Evolutionary conservation across 2,113 vertebrate genomes (phyloP), one percentile per base, ranked within the genome.

Genomic region (Gila orcuttii): DNA sequence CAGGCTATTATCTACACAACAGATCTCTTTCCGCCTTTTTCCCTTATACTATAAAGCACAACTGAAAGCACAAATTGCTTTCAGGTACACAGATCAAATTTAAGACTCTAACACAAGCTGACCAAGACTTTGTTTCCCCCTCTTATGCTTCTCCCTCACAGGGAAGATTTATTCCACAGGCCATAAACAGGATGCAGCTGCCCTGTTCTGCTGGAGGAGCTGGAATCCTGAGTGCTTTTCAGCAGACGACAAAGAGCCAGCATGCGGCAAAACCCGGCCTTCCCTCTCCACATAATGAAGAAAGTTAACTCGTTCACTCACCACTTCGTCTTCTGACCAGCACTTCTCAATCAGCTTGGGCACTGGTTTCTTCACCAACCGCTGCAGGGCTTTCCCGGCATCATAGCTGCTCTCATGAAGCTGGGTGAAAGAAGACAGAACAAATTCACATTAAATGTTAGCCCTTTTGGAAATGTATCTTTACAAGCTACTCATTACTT

Each of bases 271-370:
- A 82, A 52, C 52, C 17, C 45, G 45, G 79, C 59, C 82, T 69
- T 79, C 75, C 59, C 66, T 57, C 19, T 52, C 62, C 17, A 59
- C 39, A 66, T 73, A n/a, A 73, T 62, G 17, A 75, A 50, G 25
- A 23, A 87, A 82, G 84, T 25, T 2, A 23, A 75, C 2, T 9
- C 1, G 13, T 33, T 90, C 60, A 89, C 97, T 97, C 93, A 99
- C 98, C 97, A 98, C 97, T 97, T 99, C 98, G 12, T 99, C 98
- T 78, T 99, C 98, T 1, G 98, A 98, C 98, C 98, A 99, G 94
- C 98, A 98, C 92, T 99, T 99, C 89, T 99, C 98, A 42, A 99
- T 98, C 90, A 99, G 95, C 89, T 97, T 99, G 89, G 98, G 98
- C 59, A 99, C 97, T 0, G 98, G 98, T 92, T 99, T 99, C 95